These are phyloP conservation scores for Sylvia atricapilla DNA, from an alignment of 2,113 vertebrate genomes.

Conservation along the genomic window DNA sequence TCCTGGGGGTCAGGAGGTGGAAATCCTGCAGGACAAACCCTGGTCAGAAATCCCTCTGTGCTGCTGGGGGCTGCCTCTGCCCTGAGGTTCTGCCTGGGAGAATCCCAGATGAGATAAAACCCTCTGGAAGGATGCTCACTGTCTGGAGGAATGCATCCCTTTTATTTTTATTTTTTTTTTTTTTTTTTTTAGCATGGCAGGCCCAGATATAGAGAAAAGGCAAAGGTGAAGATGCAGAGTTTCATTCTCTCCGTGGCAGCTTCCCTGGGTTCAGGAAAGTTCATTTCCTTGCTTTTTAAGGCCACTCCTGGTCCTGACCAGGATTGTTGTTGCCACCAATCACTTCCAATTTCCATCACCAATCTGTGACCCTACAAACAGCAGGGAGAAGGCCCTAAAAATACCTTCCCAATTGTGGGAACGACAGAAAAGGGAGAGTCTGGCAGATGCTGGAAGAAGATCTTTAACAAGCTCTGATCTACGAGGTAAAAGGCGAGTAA, in stretches of 20 bases:
- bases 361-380: neutral
- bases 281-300: neutral
- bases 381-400: neutral
- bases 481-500: neutral
- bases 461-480: neutral
- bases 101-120: neutral
- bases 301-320: neutral
- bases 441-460: neutral
- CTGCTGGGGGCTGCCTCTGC: neutral
- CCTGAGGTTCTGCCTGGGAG: neutral
- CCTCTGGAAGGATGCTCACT: neutral
- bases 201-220: neutral
- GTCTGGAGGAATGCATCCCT: neutral
- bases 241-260: neutral
- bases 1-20: neutral
- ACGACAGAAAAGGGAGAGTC: neutral
- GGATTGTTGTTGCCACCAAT: neutral
- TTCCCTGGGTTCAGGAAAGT: neutral
- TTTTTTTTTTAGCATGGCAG: neutral
- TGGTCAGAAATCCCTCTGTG: fast-evolving
- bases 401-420: fast-evolving
- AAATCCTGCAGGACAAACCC: neutral
- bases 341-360: neutral
- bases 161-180: neutral
- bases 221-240: constrained; percentile 13